Percentiles rank a stretch among this genome's conserved stretches.
Conservation (phyloP, 2,113 vertebrate genomes). For the Hyla sarda region DNA sequence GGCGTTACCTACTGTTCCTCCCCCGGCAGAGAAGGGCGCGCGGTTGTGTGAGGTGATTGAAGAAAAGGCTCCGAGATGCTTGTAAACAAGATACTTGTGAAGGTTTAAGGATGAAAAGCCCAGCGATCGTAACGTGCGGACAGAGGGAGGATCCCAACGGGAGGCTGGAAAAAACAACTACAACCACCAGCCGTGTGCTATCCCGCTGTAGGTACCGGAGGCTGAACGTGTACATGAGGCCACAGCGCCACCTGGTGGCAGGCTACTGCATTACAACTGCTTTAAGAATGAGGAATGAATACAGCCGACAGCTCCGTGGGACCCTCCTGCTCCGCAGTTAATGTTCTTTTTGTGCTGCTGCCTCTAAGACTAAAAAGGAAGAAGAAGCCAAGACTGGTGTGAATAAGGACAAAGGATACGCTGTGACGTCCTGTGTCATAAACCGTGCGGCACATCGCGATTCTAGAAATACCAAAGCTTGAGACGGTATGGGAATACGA, state of each 20-base stretch:
- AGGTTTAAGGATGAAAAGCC: not conserved
- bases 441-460: not conserved
- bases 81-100: constrained; percentile 35
- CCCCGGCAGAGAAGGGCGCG: not conserved
- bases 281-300: not conserved
- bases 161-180: too few species aligned
- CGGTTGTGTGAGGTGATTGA: not conserved
- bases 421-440: not conserved
- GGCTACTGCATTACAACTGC: not conserved
- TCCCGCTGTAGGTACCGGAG: not conserved
- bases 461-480: constrained; percentile 7
- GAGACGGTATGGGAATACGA: not conserved
- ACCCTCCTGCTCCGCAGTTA: too few species aligned
- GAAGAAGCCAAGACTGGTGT: not conserved
- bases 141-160: not conserved
- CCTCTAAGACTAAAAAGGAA: not conserved
- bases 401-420: not conserved
- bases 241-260: not conserved
- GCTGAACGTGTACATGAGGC: not conserved
- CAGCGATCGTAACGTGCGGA: not conserved
- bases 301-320: too few species aligned
- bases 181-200: too few species aligned
- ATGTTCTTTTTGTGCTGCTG: not conserved
- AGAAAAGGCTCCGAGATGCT: constrained; percentile 26
- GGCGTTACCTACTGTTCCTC: not conserved